A percentile compares a stretch with the other conserved stretches of the same genome.
Conservation (phyloP, 2,888 invertebrate species). For the Nasonia oneida region DNA sequence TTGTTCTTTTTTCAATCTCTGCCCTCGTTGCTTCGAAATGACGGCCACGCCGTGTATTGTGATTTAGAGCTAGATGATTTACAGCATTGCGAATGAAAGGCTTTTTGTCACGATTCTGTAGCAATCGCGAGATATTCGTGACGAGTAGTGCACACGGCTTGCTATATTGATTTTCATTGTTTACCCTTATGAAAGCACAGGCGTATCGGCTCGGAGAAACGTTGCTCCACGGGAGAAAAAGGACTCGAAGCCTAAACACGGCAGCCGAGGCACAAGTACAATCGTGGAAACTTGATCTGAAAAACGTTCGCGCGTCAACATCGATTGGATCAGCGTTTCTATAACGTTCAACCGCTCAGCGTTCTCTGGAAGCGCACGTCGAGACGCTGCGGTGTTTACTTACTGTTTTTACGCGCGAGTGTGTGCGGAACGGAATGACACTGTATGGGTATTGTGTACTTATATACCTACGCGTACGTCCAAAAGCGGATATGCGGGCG, state of each 20-base stretch:
- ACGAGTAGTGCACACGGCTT: background rate
- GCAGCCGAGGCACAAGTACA: background rate
- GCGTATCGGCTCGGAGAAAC: no score
- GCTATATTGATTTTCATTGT: background rate
- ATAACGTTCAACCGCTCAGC: background rate
- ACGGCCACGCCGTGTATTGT: background rate
- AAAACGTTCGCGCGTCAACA: background rate
- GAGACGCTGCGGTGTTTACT: conserved; percentile 5
- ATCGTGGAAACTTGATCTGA: background rate
- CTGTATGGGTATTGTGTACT: background rate
- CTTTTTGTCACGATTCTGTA: background rate
- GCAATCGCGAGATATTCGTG: no score
- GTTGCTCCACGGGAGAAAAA: background rate
- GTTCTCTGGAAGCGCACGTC: background rate
- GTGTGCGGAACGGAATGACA: background rate
- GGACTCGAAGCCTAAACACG: background rate
- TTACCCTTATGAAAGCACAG: background rate
- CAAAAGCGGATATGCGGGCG: background rate
- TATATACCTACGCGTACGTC: background rate
- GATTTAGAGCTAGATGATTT: background rate
- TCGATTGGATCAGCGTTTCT: conserved; percentile 33
- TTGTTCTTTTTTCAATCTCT: background rate
- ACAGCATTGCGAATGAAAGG: background rate
- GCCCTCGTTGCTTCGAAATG: background rate
- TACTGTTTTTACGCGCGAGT: conserved; percentile 22